Evolutionary conservation across 2,888 invertebrate species (phyloP), one percentile per base, ranked within the genome.

Genomic region (Drosophila setosimentum): DNA sequence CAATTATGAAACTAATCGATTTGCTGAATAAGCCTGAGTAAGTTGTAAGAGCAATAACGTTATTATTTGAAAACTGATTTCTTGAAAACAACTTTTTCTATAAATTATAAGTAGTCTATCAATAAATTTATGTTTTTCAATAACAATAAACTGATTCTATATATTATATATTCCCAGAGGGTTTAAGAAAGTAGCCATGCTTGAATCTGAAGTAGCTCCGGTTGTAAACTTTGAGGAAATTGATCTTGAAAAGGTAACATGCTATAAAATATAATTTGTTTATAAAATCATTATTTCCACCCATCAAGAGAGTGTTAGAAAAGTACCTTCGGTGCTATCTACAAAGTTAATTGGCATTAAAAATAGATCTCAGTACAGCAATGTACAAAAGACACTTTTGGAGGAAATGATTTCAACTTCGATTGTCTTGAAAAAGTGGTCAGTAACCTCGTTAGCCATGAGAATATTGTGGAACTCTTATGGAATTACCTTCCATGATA

Each of bases 401-500:
- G 2, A 30, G 8, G 11, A 7, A 18, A 8, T 5, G 6, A n/a
- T 40, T 5, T n/a, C 10, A 4, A 10, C 37, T n/a, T 40, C 3
- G 40, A 27, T 1, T 27, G 40, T 18, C 10, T 66, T 32, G 3
- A 54, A 11, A 30, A 16, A 18, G 27, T 51, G 6, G 13, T 42
- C 40, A 6, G n/a, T 8, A 13, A 27, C 2, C 24, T 57, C 2
- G 37, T 42, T 16, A n/a, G 18, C 0, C 51, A 67, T 35, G 21
- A 24, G 10, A 59, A 60, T 49, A 60, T 67, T 60, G 21, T 42
- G 7, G 21, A 54, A 18, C 7, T 69, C 13, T 42, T 42, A 35
- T 67, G 67, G 54, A 0, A 55, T 18, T n/a, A 11, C 8, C 2
- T 27, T 32, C 3, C 6, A 53, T 16, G 0, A n/a, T 0, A 16